Evolutionary conservation across 2,113 vertebrate species (phyloP).

Genomic region (Corythoichthys haematopterus): DNA sequence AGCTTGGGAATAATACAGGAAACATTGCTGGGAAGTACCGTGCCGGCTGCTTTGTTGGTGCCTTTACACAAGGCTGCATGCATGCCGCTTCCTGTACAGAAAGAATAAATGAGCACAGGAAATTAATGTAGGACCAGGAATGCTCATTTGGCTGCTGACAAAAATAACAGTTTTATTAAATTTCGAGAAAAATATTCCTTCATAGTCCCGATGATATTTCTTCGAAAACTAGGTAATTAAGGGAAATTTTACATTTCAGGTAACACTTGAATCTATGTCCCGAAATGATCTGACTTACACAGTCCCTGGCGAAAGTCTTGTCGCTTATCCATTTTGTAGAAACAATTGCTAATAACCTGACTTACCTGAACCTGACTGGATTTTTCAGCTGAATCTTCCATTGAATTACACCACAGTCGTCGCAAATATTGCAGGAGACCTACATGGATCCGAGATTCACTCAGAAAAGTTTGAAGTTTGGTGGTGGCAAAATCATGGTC

Average conservation of each 20-base stretch:
- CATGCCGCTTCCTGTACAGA: conserved; percentile 36
- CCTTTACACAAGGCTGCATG: conserved; percentile 49
- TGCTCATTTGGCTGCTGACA: conserved; percentile 16
- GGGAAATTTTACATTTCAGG: neutral
- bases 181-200: neutral
- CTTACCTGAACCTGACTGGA: too few relatives aligned
- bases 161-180: conserved; percentile 18
- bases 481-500: too few relatives aligned
- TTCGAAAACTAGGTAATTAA: too few relatives aligned
- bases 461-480: too few relatives aligned
- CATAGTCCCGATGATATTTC: too few relatives aligned
- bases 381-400: too few relatives aligned
- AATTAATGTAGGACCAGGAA: conserved; percentile 10
- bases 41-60: conserved; percentile 26
- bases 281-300: neutral
- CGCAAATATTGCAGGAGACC: too few relatives aligned
- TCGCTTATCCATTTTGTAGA: too few relatives aligned
- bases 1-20: conserved; percentile 20
- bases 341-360: too few relatives aligned
- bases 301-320: too few relatives aligned
- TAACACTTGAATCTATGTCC: neutral
- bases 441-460: too few relatives aligned
- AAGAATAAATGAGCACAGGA: conserved; percentile 27
- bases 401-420: too few relatives aligned
- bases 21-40: conserved; percentile 29